These are phyloP conservation scores for Apodemus speciosus DNA, from an alignment of 2,113 vertebrate genomes.

Conservation along the genomic window DNA sequence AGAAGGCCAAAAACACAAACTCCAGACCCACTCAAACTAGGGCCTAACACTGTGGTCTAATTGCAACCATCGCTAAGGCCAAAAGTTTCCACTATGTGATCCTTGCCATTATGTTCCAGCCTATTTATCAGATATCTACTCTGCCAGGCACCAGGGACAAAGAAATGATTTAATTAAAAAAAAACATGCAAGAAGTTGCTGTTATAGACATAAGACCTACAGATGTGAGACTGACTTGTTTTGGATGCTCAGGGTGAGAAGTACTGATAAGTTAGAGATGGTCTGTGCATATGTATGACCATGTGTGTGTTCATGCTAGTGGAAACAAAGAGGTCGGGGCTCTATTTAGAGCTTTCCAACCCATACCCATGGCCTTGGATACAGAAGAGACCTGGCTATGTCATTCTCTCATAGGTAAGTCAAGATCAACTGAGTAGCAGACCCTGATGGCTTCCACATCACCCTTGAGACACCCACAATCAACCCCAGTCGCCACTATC, in stretches of 20 bases:
- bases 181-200: background rate
- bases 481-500: background rate
- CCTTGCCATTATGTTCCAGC: background rate
- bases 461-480: background rate
- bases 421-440: background rate
- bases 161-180: background rate
- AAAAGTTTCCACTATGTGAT: background rate
- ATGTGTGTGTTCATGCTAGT: background rate
- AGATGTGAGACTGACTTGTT: too few species aligned
- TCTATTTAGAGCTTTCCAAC: background rate
- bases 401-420: background rate
- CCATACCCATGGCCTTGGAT: background rate
- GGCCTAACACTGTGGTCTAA: background rate
- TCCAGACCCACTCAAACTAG: background rate
- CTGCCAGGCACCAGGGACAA: background rate
- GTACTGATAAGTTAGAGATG: background rate
- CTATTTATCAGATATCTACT: background rate
- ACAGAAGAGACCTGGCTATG: background rate
- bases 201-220: background rate
- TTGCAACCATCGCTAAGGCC: too few species aligned
- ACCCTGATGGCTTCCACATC: background rate
- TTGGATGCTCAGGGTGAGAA: background rate
- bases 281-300: fast-evolving
- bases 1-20: background rate
- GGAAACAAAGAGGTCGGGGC: background rate